Evolutionary conservation across 2,113 vertebrate genomes (phyloP).

Genomic region (Syngnathoides biaculeatus): DNA sequence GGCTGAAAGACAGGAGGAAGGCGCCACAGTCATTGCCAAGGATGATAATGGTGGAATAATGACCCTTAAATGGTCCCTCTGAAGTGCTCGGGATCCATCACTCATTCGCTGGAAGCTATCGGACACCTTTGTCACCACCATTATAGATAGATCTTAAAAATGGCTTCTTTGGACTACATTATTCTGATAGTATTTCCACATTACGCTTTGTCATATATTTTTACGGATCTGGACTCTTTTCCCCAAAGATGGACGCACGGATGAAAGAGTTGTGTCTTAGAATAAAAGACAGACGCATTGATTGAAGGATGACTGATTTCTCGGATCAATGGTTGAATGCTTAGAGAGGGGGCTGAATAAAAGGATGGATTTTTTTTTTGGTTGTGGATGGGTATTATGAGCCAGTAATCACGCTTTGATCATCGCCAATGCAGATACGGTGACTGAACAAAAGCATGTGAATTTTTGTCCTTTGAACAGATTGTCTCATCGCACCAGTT

Average conservation of each 20-base stretch:
- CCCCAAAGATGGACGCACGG: neutral
- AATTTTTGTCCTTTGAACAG: constrained; percentile 13
- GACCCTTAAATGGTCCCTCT: constrained; percentile 58
- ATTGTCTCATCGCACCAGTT: constrained; percentile 13
- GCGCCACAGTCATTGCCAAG: constrained; percentile 53
- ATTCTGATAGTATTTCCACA: constrained; percentile 7
- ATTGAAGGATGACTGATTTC: neutral
- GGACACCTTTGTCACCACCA: constrained; percentile 22
- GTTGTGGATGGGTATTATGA: neutral
- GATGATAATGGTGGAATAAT: constrained; percentile 66
- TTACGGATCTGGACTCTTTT: neutral
- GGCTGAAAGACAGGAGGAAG: constrained; percentile 44
- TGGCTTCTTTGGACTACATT: neutral
- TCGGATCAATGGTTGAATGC: neutral
- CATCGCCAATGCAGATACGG: constrained; percentile 15
- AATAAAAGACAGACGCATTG: neutral
- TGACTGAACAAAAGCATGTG: constrained; percentile 21
- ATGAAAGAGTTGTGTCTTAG: neutral
- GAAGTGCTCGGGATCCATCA: constrained; percentile 52
- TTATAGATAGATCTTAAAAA: constrained; percentile 21
- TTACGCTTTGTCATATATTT: neutral
- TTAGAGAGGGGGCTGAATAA: neutral
- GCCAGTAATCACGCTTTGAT: constrained; percentile 7
- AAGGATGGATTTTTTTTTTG: neutral
- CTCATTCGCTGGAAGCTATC: constrained; percentile 47